Evolutionary conservation across 2,888 invertebrate species (phyloP).

Genomic region (Sphecodes monilicornis): DNA sequence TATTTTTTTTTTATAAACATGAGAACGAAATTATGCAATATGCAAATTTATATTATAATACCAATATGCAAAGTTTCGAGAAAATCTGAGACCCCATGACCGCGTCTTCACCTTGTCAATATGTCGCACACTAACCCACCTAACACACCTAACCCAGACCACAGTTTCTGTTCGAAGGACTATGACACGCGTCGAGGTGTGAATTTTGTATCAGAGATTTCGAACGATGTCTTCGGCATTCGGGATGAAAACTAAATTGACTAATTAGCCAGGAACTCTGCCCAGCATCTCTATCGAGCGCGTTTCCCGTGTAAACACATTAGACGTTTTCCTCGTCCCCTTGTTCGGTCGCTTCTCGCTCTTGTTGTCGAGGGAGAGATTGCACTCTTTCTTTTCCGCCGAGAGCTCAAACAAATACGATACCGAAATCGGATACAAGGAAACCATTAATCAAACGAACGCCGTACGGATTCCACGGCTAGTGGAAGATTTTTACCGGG

Average conservation of each 20-base stretch:
- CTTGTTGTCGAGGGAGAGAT: slow-evolving; percentile 5
- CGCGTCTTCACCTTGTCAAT: no score
- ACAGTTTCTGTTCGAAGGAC: background rate
- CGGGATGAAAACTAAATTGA: background rate
- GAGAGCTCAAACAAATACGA: slow-evolving; percentile 64
- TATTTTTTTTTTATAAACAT: no score
- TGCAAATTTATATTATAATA: no score
- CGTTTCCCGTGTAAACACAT: slow-evolving; percentile 28
- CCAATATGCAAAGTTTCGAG: no score
- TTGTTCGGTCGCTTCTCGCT: background rate
- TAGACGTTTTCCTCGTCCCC: background rate
- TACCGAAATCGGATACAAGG: slow-evolving; percentile 79
- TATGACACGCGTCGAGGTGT: background rate
- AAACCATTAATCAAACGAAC: slow-evolving; percentile 75
- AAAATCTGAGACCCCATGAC: no score
- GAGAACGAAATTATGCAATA: no score
- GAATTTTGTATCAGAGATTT: background rate
- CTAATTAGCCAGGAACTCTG: background rate
- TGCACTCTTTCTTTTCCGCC: slow-evolving; percentile 12
- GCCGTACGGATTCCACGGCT: slow-evolving; percentile 39
- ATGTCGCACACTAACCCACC: no score
- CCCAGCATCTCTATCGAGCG: slow-evolving; percentile 25
- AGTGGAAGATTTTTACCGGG: slow-evolving; percentile 76
- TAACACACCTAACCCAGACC: no score
- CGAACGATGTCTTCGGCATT: background rate